Conservation (phyloP, 2,113 vertebrate genomes). For the Canis aureus region DNA sequence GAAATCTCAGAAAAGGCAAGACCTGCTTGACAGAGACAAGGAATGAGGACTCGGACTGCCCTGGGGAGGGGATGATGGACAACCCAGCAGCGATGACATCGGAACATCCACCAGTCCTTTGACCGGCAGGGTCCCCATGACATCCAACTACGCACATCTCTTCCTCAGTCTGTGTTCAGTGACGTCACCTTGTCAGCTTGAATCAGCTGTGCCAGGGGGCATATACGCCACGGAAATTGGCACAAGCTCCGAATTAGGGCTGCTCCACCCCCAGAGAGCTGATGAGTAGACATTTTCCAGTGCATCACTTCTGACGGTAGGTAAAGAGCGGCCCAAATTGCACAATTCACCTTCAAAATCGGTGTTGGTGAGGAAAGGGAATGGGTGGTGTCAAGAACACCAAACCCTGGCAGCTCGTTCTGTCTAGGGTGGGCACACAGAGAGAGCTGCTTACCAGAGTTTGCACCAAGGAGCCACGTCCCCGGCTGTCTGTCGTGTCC, state of each 20-base stretch:
- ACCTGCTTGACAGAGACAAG: no score
- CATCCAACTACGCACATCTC: neutral
- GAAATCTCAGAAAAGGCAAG: neutral
- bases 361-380: neutral
- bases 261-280: neutral
- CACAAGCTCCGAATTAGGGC: neutral
- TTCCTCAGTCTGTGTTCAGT: neutral
- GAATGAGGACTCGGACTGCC: neutral
- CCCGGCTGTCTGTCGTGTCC: constrained; percentile 75
- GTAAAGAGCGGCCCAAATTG: neutral
- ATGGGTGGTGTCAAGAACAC: no score
- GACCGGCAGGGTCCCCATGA: accelerated
- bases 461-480: constrained; percentile 70
- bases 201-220: neutral
- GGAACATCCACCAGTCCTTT: neutral
- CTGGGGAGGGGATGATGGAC: neutral
- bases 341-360: neutral
- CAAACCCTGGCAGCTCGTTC: neutral
- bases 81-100: no score
- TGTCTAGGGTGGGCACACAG: constrained; percentile 50
- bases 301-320: neutral
- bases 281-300: neutral
- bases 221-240: neutral
- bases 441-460: constrained; percentile 55
- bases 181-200: neutral